A percentile compares a stretch with the other conserved stretches of the same genome.
Evolutionary conservation across 2,888 invertebrate species (phyloP).

Genomic region (Drosophila ustulata): DNA sequence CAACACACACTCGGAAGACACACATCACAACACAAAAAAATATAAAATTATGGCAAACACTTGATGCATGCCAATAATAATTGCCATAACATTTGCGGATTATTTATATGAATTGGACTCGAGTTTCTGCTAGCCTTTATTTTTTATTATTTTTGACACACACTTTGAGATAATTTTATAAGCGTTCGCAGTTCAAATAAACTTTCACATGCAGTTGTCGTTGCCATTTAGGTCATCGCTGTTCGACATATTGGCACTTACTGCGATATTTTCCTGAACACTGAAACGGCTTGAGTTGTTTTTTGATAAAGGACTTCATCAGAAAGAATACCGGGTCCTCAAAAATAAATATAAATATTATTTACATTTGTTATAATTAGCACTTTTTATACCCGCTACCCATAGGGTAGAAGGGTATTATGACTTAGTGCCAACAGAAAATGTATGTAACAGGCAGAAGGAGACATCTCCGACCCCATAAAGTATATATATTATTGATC

Average conservation of each 20-base stretch:
- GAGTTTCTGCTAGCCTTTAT: constrained; percentile 8
- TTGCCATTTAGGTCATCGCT: constrained; percentile 9
- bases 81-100: constrained; percentile 35
- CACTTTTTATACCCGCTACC: too few species aligned
- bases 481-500: too few species aligned
- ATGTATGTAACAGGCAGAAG: too few species aligned
- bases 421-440: too few species aligned
- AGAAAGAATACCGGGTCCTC: constrained; percentile 28
- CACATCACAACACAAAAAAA: constrained; percentile 15
- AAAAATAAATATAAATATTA: constrained; percentile 19
- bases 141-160: constrained; percentile 72
- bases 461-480: too few species aligned
- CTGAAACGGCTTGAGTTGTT: constrained; percentile 32
- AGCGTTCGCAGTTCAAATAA: constrained; percentile 39
- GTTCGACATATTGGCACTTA: constrained; percentile 43
- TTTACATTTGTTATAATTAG: constrained; percentile 48
- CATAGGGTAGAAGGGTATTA: too few species aligned
- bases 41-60: constrained; percentile 71
- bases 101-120: constrained; percentile 31
- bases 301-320: constrained; percentile 56
- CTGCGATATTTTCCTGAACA: constrained; percentile 39
- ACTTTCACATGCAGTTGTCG: constrained; percentile 67
- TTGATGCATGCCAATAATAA: constrained; percentile 68
- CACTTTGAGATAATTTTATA: constrained; percentile 37
- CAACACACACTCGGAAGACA: constrained; percentile 29